Evolutionary conservation across 2,113 vertebrate species (phyloP).

Genomic region (Taxidea taxus): DNA sequence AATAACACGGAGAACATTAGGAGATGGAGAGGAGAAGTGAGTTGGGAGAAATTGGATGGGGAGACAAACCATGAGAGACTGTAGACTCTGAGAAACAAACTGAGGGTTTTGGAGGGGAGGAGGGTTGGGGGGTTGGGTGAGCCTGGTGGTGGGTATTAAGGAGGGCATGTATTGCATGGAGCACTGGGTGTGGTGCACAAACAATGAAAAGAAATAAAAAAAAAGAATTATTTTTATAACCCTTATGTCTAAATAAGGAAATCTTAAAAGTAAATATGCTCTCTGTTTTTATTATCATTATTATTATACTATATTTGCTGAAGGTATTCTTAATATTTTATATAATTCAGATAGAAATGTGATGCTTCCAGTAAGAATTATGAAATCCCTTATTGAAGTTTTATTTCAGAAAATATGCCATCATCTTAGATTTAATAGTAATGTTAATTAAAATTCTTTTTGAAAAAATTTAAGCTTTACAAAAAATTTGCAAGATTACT

Average conservation of each 20-base stretch:
- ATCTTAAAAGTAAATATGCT: background rate
- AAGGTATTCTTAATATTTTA: background rate
- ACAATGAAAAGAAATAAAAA: too few species aligned
- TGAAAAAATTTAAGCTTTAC: background rate
- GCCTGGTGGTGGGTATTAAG: too few species aligned
- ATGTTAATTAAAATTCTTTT: background rate
- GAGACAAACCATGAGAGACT: too few species aligned
- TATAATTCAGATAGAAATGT: background rate
- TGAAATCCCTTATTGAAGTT: background rate
- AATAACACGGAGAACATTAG: too few species aligned
- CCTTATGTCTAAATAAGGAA: background rate
- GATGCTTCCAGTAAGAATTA: background rate
- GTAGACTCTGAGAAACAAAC: too few species aligned
- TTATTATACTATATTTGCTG: background rate
- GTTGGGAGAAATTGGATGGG: too few species aligned
- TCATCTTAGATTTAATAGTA: background rate
- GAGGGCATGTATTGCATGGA: too few species aligned
- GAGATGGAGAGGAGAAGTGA: too few species aligned
- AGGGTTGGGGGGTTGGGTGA: too few species aligned
- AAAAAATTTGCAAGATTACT: background rate
- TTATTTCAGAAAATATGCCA: background rate
- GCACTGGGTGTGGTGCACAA: too few species aligned
- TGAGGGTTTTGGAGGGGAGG: too few species aligned
- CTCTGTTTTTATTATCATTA: background rate
- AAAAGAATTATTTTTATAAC: background rate